Evolutionary conservation across 2,797 vertebrate genomes (phyloP), one percentile per base, ranked within the genome.

Genomic region (Ara ararauna): DNA sequence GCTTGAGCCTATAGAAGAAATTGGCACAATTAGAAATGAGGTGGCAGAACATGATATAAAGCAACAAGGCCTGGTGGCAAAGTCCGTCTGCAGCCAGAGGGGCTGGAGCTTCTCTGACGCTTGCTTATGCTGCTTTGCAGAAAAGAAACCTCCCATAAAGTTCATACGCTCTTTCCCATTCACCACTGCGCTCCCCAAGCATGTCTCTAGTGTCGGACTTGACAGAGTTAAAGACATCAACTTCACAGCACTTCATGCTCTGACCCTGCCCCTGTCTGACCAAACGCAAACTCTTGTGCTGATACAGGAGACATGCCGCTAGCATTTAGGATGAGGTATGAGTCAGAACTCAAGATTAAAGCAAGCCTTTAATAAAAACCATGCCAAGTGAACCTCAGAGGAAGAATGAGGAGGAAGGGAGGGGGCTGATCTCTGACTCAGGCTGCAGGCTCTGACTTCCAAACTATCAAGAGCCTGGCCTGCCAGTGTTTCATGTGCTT

Each of bases 101-200:
- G 16, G 7, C 53, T 40, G n/a, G 21, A 85, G 45, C 9, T 86
- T 87, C 65, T 38, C 40, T 66, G 56, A 44, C 17, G 13, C 22
- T 68, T 44, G 48, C 8, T 71, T 8, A 9, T 2, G 30, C 15
- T 82, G n/a, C 40, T 66, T 75, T 1, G 1, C 26, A 85, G 58
- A 36, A 80, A 36, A 75, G 23, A 66, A 38, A 54, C 77, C 26
- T 54, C 32, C 9, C 76, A 54, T 62, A 60, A 67, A 40, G 75
- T 44, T 50, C 34, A 13, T 7, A 4, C 27, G 24, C 45, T 85
- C 11, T 34, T 24, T 71, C 26, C 11, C 17, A 5, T 61, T 61
- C 45, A 47, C 18, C 0, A 0, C 7, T 11, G 22, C 1, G 9
- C 11, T 75, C 32, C n/a, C 30, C 10, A 20, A 58, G 34, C 0